phyloP scores from a whole-genome alignment of 2,888 invertebrate genomes.

The Epinotia demarniana region DNA sequence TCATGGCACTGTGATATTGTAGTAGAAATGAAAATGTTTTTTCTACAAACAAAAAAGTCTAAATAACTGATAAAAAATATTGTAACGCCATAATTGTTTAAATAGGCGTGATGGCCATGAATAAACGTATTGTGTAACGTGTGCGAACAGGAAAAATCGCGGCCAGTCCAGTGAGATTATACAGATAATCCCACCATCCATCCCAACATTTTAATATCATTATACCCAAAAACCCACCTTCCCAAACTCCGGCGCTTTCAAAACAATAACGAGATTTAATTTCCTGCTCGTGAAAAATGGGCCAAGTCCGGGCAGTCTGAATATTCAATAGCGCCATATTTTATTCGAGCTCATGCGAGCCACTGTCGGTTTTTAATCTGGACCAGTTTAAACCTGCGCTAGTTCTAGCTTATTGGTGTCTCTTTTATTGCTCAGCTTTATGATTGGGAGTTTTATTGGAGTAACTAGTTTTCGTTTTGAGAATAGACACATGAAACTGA shows the following conservation, averaged over 20 bases:
- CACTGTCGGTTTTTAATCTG: conserved; percentile 46
- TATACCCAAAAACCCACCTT: conserved; percentile 27
- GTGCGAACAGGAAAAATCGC: background rate
- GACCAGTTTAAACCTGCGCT: conserved; percentile 26
- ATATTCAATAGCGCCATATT: conserved; percentile 74
- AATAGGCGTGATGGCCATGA: background rate
- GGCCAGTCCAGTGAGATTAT: background rate
- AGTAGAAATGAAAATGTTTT: too few species aligned
- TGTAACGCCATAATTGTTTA: background rate
- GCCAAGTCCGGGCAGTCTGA: conserved; percentile 72
- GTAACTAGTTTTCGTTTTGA: background rate
- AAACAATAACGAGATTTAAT: conserved; percentile 55
- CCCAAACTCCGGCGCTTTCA: conserved; percentile 36
- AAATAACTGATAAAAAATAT: background rate
- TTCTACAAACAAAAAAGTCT: background rate
- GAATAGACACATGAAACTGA: conserved; percentile 1
- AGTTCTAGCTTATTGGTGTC: conserved; percentile 12
- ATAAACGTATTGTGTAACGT: background rate
- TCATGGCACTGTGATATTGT: too few species aligned
- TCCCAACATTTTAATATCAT: conserved; percentile 35
- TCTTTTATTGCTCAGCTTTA: conserved; percentile 9
- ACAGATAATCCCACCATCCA: conserved; percentile 4
- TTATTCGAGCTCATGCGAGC: conserved; percentile 58
- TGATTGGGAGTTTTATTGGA: conserved; percentile 6
- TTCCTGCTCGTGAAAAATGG: conserved; percentile 78